Base-by-base conservation (phyloP, 2,113 vertebrate species). In the Entomyzon cyanotis region DNA sequence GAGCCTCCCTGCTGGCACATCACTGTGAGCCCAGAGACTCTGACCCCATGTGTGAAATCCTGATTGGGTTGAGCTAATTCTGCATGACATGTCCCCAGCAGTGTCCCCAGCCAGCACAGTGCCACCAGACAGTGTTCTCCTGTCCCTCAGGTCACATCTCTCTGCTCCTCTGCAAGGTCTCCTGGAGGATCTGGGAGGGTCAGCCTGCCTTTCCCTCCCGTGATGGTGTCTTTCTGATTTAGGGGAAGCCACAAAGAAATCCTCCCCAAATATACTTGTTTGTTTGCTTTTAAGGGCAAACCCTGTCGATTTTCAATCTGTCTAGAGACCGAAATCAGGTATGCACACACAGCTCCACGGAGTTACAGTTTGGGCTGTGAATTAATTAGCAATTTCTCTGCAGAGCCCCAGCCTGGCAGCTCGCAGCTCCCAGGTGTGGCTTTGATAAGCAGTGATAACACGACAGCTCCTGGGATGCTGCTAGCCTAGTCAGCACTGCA, bases 341-440 rank as follows among this genome's bases (percentile, higher is more conserved):
- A 49, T 44, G 73, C 91, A 16, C n/a, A 10, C 15, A 0, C 8
- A 18, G 80, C 42, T 50, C 84, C 31, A 4, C 17, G 88, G 59
- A 73, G 87, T 56, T 84, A 87, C 60, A 59, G 39, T 83, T 39
- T 75, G 71, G 64, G 84, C 30, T 88, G 35, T 65, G 81, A 87
- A 94, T 75, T 94, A 96, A 97, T 95, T 95, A 96, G 76, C 65
- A 53, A 55, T 95, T 90, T 50, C 91, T 96, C 94, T 79, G 55
- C 87, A 89, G 90, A 95, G 6, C 33, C 8, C 0, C 63, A 52
- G 86, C 53, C 81, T 78, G 90, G 42, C 78, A 46, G 8, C 62
- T 85, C 17, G 0, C 58, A 76, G 17, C 86, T 84, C 55, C 28
- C 55, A 75, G 79, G 35, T 31, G 10, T 67, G 79, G 42, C 91